A percentile compares a stretch with the other conserved stretches of the same genome.
phyloP scores from a whole-genome alignment of 2,888 invertebrate species.

The Mesoligia furuncula region DNA sequence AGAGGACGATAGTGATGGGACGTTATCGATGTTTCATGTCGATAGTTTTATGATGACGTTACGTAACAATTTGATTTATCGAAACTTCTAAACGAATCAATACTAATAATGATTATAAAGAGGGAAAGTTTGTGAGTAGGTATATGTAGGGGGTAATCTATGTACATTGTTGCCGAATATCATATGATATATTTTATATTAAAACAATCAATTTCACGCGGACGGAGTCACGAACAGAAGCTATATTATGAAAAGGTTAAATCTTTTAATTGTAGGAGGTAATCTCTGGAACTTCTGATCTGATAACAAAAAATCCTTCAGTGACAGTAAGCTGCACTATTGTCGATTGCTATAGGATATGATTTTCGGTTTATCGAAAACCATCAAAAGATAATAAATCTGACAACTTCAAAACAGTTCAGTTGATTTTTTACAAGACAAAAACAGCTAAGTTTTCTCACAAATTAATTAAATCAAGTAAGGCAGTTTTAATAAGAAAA shows the following conservation, averaged over 20 bases:
- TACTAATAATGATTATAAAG: neutral
- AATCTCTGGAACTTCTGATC: neutral
- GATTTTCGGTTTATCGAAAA: too few species aligned
- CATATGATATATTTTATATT: neutral
- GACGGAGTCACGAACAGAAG: neutral
- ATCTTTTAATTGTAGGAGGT: neutral
- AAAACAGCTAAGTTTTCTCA: neutral
- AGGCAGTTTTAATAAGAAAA: neutral
- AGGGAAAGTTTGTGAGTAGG: neutral
- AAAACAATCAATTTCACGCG: neutral
- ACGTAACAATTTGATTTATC: neutral
- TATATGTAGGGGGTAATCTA: neutral
- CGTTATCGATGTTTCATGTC: conserved; percentile 35
- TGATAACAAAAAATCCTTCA: neutral
- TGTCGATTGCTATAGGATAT: neutral
- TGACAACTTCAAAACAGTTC: neutral
- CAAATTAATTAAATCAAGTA: neutral
- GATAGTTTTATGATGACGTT: conserved; percentile 11
- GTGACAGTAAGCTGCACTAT: too few species aligned
- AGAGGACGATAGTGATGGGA: conserved; percentile 44
- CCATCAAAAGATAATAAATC: neutral
- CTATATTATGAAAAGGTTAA: neutral
- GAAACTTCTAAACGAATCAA: neutral
- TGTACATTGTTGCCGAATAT: neutral
- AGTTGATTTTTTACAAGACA: neutral